A percentile compares a stretch with the other conserved stretches of the same genome.
Evolutionary conservation across 2,797 vertebrate species (phyloP).

Genomic region (Danionella dracula): DNA sequence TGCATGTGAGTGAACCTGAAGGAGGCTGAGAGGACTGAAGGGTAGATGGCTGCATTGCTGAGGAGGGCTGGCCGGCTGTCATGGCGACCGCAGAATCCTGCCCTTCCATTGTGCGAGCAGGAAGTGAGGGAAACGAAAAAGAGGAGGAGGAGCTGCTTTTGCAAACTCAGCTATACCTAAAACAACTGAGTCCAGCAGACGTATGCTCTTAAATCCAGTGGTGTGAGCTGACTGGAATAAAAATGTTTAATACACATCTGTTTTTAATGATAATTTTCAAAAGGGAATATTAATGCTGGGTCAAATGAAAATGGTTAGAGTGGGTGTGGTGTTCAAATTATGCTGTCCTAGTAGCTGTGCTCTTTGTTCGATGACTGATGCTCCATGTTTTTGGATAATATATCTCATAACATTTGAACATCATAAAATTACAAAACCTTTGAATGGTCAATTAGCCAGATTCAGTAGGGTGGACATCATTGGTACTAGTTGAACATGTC

Average conservation of each 20-base stretch:
- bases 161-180: conserved; percentile 15
- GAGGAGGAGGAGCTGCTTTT: conserved; percentile 31
- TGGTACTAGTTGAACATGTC: too few species aligned
- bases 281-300: not conserved
- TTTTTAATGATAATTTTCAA: not conserved
- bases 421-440: too few species aligned
- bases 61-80: conserved; percentile 38
- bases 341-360: too few species aligned
- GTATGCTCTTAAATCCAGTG: not conserved
- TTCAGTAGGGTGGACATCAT: too few species aligned
- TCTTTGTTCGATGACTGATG: too few species aligned
- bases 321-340: not conserved
- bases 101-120: conserved; percentile 46
- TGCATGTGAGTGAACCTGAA: conserved; percentile 32
- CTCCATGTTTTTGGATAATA: too few species aligned
- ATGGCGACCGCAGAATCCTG: conserved; percentile 39
- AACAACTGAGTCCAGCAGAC: conserved; percentile 10
- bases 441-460: too few species aligned
- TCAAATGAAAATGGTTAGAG: not conserved
- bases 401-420: too few species aligned
- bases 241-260: conserved; percentile 4
- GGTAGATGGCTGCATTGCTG: conserved; percentile 39
- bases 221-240: conserved; percentile 13
- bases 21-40: conserved; percentile 30
- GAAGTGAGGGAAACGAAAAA: conserved; percentile 36